Evolutionary conservation across 92 coral and sea anemone genomes (phyloP).

Genomic region (Montipora capitata): DNA sequence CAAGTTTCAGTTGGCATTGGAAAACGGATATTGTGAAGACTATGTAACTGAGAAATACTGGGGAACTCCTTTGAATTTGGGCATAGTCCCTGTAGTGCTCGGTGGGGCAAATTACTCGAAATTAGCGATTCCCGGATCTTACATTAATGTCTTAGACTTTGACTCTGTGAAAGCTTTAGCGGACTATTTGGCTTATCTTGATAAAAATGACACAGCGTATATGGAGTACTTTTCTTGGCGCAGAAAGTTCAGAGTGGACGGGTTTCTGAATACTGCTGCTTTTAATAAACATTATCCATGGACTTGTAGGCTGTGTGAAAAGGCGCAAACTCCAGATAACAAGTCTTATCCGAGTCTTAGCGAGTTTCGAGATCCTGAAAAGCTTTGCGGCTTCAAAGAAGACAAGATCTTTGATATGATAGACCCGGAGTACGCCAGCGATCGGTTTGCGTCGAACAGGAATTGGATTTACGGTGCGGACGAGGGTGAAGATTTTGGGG

Average conservation of each 20-base stretch:
- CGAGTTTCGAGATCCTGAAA: conserved; percentile 10
- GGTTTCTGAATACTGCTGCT: background rate
- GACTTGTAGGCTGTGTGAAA: conserved; percentile 88
- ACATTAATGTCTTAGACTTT: conserved; percentile 84
- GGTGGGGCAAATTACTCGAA: conserved; percentile 85
- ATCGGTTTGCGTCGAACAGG: background rate
- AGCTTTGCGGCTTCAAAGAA: conserved; percentile 56
- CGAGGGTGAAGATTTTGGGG: background rate
- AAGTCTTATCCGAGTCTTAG: conserved; percentile 62
- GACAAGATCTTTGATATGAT: conserved; percentile 31
- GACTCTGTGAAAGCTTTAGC: conserved; percentile 79
- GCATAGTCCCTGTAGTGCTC: conserved; percentile 86
- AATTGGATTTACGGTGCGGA: background rate
- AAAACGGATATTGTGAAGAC: conserved; percentile 84
- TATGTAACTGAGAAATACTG: conserved; percentile 93
- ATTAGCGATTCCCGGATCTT: conserved; percentile 89
- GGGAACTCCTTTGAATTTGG: conserved; percentile 60
- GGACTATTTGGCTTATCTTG: conserved; percentile 68
- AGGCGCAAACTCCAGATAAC: conserved; percentile 53
- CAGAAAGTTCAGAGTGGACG: conserved; percentile 53
- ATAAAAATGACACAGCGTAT: conserved; percentile 86
- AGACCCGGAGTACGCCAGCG: background rate
- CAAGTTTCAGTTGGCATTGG: conserved; percentile 91
- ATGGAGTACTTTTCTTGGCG: conserved; percentile 88
- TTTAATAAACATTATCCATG: conserved; percentile 70